Evolutionary conservation across 2,888 invertebrate species (phyloP).

Genomic region (Nycteola revayana): DNA sequence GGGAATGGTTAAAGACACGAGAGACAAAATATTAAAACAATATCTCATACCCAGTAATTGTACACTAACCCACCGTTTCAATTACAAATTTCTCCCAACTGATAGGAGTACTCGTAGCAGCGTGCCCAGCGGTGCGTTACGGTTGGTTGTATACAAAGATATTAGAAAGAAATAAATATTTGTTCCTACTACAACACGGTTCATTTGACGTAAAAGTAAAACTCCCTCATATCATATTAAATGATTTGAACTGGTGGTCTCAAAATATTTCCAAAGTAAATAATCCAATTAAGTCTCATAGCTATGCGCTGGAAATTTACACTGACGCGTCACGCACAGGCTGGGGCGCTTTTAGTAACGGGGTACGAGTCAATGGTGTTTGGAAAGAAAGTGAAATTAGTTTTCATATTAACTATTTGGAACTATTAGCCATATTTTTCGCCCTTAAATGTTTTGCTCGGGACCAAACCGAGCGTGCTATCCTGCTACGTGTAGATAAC

Average conservation of each 20-base stretch:
- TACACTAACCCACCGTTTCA: too few species aligned
- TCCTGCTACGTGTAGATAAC: slow-evolving; percentile 7
- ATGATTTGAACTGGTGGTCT: slow-evolving; percentile 2
- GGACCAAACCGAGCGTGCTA: background rate
- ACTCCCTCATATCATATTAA: background rate
- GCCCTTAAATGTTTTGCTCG: slow-evolving; percentile 1
- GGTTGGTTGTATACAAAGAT: slow-evolving; percentile 4
- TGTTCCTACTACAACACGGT: background rate
- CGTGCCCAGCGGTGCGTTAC: slow-evolving; percentile 3
- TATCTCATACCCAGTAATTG: slow-evolving; percentile 6
- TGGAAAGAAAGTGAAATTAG: slow-evolving; percentile 6
- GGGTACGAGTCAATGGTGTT: background rate
- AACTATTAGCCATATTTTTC: slow-evolving; percentile 2
- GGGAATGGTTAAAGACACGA: slow-evolving; percentile 3
- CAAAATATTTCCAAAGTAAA: background rate
- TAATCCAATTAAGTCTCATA: background rate
- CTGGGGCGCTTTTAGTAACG: slow-evolving; percentile 4
- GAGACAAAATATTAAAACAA: slow-evolving; percentile 2
- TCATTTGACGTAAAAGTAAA: background rate
- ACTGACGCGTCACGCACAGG: slow-evolving; percentile 5
- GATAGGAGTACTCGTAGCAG: slow-evolving; percentile 2
- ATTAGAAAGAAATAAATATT: slow-evolving; percentile 2
- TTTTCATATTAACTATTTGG: slow-evolving; percentile 12
- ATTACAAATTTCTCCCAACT: too few species aligned
- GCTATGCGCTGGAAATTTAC: slow-evolving; percentile 1